Evolutionary conservation across 2,113 vertebrate genomes (phyloP).

Genomic region (Cranoglanis bouderius): DNA sequence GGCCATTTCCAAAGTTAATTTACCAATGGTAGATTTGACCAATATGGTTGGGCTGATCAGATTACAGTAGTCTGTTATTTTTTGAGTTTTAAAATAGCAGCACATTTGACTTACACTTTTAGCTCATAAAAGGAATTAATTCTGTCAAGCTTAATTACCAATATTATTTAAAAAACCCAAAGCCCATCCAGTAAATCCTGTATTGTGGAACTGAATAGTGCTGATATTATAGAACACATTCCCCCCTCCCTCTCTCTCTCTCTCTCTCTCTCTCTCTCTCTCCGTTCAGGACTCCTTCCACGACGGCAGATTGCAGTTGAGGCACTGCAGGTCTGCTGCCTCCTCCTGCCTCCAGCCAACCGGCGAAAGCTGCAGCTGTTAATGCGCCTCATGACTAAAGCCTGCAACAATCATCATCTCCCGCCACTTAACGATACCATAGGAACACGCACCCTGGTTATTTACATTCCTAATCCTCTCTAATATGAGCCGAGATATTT

Average conservation of each 20-base stretch:
- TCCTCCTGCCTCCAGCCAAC: conserved; percentile 82
- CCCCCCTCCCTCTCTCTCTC: not conserved
- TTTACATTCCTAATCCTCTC: conserved; percentile 30
- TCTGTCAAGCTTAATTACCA: not conserved
- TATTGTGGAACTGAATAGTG: not conserved
- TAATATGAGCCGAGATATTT: not conserved
- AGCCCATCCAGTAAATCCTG: not conserved
- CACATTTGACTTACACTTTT: not conserved
- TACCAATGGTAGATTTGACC: not conserved
- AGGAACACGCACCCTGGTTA: conserved; percentile 78
- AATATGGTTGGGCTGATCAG: not conserved
- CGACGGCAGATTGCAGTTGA: conserved; percentile 72
- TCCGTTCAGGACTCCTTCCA: conserved; percentile 57
- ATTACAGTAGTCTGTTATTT: not conserved
- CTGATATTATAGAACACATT: not conserved
- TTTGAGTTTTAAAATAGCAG: not conserved
- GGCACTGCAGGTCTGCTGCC: conserved; percentile 82
- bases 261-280: not conserved
- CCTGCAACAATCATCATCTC: conserved; percentile 77
- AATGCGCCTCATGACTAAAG: conserved; percentile 81
- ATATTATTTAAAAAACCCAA: not conserved
- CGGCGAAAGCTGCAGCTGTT: conserved; percentile 81
- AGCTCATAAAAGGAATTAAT: not conserved
- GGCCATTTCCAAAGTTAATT: not conserved
- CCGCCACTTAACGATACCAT: conserved; percentile 78